Conservation (phyloP, 37 sponge, comb jelly and placozoan genomes). For the Corticium candelabrum region DNA sequence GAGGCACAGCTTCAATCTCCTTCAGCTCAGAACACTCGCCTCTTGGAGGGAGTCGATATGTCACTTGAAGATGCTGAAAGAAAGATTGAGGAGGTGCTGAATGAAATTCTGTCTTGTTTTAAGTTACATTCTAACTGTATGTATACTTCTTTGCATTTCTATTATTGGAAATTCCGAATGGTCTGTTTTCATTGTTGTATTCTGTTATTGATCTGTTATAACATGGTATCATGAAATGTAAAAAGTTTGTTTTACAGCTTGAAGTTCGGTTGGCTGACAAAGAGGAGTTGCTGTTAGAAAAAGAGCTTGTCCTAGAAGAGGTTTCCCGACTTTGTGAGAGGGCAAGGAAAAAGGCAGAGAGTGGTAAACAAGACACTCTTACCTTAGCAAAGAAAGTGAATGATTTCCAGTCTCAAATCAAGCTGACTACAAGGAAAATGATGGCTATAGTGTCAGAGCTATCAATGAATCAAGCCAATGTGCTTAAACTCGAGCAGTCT, state of each 20-base stretch:
- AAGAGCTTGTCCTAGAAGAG: conserved; percentile 87
- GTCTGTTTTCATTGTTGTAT: too few species aligned
- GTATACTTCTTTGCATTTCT: too few species aligned
- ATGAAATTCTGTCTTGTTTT: too few species aligned
- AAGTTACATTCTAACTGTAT: too few species aligned
- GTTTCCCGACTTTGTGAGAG: conserved; percentile 64
- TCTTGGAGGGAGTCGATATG: conserved; percentile 51
- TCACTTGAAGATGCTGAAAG: conserved; percentile 34
- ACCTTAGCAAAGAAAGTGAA: conserved; percentile 16
- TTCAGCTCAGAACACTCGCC: conserved; percentile 37
- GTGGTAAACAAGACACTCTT: not conserved
- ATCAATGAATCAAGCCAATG: conserved; percentile 77
- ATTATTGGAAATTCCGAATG: too few species aligned
- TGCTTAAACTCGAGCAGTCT: not conserved
- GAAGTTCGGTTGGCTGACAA: conserved; percentile 52
- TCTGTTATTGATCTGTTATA: too few species aligned
- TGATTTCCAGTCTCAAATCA: conserved; percentile 52
- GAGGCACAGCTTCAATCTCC: conserved; percentile 68
- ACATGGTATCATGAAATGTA: too few species aligned
- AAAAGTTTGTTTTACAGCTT: too few species aligned
- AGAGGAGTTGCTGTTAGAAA: conserved; percentile 80
- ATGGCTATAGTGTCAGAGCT: conserved; percentile 93
- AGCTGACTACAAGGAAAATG: conserved; percentile 79
- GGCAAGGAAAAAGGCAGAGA: conserved; percentile 6
- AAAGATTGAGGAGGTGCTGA: conserved; percentile 62